Evolutionary conservation across 2,113 vertebrate species (phyloP), one percentile per base, ranked within the genome.

Genomic region (Euleptes europaea): DNA sequence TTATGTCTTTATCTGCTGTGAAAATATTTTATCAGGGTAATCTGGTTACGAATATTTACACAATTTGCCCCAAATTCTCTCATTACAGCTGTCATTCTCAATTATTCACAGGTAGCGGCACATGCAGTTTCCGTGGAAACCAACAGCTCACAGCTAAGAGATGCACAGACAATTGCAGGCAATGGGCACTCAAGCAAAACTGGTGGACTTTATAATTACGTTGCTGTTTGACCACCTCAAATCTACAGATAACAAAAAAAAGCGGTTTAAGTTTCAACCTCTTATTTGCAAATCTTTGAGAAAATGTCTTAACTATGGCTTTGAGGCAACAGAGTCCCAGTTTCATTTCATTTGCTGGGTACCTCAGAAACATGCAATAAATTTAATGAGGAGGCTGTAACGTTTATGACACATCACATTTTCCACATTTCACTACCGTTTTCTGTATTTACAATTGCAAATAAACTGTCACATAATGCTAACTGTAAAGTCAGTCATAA

Each of bases 121-220:
- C 91, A 94, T 90, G 90, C 90, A 84, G 94, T 96, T 95, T 94
- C 94, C 94, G 33, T 94, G 95, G 94, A 94, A 96, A 96, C 95
- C 89, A 90, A 90, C 90, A 67, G 89, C 86, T 93, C 92, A 60
- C 12, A 1, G 88, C 83, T 86, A 83, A 80, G 57, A 42, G 92
- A 92, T 88, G 89, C 9, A 1, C 88, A 92, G 92, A 84, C 91
- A 91, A 90, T 81, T 78, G 88, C 14, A 0, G 90, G 91, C 92
- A 78, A 83, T 19, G 84, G 91, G 86, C 90, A 93, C 89, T 92
- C 38, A 11, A 94, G 92, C 91, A 94, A 85, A 94, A 90, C 89
- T 2, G 40, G 78, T 54, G 1, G 5, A 85, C 92, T 88, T 78
- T 0, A 1, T 89, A 91, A 91, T 85, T 90, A 89, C 87, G 86